These are phyloP conservation scores for Propithecus perrieri DNA, from an alignment of 2,797 vertebrate species.

Conservation along the genomic window DNA sequence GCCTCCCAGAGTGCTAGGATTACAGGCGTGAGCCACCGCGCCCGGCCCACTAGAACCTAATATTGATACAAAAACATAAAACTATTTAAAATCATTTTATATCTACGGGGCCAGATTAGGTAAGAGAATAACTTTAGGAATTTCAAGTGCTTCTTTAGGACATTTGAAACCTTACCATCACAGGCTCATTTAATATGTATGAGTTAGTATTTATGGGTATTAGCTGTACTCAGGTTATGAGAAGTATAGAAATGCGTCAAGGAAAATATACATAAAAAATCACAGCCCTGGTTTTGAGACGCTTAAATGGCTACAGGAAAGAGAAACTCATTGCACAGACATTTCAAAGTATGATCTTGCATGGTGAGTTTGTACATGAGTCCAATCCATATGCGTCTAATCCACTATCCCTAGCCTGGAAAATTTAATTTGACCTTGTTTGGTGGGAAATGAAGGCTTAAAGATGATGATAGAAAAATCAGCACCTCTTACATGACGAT, in stretches of 20 bases:
- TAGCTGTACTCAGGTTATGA: not conserved
- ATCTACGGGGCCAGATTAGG: not conserved
- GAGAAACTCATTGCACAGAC: not conserved
- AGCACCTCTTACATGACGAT: not conserved
- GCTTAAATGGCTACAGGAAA: not conserved
- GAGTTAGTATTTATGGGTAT: not conserved
- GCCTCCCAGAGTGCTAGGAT: too few species aligned
- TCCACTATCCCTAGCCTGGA: not conserved
- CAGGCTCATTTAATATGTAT: not conserved
- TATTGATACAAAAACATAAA: not conserved
- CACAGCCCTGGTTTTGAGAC: not conserved
- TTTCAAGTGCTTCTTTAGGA: not conserved
- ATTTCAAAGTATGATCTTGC: not conserved
- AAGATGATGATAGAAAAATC: not conserved
- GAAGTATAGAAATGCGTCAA: not conserved
- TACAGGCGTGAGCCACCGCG: too few species aligned
- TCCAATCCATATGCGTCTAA: not conserved
- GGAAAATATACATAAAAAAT: not conserved
- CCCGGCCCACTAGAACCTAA: not conserved
- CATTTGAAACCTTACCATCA: not conserved
- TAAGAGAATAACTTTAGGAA: not conserved
- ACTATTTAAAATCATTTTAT: not conserved
- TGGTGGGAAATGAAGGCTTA: not conserved
- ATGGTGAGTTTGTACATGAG: not conserved
- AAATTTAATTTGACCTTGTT: not conserved